Percentiles rank a stretch among this genome's conserved stretches.
phyloP scores from a whole-genome alignment of 2,888 invertebrate genomes.

The Caenorhabditis panamensis region DNA sequence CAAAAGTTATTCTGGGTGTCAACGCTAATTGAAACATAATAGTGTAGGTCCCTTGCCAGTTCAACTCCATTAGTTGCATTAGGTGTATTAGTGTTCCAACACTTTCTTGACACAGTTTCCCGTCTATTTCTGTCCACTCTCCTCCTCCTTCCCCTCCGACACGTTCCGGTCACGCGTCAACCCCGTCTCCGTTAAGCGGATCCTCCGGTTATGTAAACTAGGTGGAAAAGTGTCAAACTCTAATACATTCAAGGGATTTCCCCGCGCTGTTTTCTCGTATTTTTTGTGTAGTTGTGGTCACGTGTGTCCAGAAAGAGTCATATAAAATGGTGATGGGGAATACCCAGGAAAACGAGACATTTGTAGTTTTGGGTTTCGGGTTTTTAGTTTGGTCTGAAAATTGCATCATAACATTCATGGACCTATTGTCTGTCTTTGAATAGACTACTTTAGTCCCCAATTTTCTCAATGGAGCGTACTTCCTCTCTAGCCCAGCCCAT shows the following conservation, averaged over 20 bases:
- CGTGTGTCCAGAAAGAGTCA: constrained; percentile 24
- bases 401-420: too few species aligned
- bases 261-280: constrained; percentile 38
- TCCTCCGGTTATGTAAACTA: constrained; percentile 34
- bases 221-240: constrained; percentile 36
- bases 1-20: too few species aligned
- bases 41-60: too few species aligned
- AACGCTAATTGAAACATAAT: too few species aligned
- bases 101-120: background rate
- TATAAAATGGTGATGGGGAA: constrained; percentile 16
- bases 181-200: constrained; percentile 20
- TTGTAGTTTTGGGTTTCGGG: background rate
- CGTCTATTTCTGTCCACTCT: constrained; percentile 27
- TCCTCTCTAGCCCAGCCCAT: background rate
- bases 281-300: constrained; percentile 38
- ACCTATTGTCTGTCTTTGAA: too few species aligned
- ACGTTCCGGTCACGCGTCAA: constrained; percentile 49
- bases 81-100: too few species aligned
- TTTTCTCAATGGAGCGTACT: constrained; percentile 6
- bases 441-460: too few species aligned
- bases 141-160: constrained; percentile 1
- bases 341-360: background rate
- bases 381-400: too few species aligned
- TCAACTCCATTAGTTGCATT: too few species aligned
- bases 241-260: constrained; percentile 41